phyloP scores from a whole-genome alignment of 37 sponge, comb jelly and placozoan genomes.

The Cliona cf. orientalis region DNA sequence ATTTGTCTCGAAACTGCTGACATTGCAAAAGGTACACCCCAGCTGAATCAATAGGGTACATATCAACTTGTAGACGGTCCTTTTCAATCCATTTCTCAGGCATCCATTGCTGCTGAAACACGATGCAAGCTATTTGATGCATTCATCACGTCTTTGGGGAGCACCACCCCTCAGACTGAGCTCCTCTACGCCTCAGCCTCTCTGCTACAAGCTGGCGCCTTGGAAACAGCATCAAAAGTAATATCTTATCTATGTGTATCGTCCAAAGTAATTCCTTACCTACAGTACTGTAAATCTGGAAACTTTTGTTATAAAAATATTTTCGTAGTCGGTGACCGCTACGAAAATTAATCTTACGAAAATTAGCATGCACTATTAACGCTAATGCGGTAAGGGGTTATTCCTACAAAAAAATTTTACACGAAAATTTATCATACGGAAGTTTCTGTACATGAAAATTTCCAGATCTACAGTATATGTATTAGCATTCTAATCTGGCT shows the following conservation, averaged over 20 bases:
- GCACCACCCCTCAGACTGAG: conserved; percentile 32
- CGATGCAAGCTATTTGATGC: conserved; percentile 3
- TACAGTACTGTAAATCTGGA: too few species aligned
- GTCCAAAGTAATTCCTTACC: too few species aligned
- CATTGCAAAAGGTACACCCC: conserved; percentile 13
- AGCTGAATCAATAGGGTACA: neutral
- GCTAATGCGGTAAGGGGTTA: too few species aligned
- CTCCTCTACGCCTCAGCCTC: conserved; percentile 41
- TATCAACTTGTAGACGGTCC: neutral
- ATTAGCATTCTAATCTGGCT: too few species aligned
- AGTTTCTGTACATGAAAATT: too few species aligned
- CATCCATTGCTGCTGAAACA: neutral
- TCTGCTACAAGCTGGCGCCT: conserved; percentile 17
- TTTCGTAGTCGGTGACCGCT: too few species aligned
- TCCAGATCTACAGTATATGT: too few species aligned
- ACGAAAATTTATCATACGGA: too few species aligned
- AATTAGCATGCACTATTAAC: too few species aligned
- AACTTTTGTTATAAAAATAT: too few species aligned
- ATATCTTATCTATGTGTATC: neutral
- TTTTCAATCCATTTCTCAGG: neutral
- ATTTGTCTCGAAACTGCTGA: conserved; percentile 13
- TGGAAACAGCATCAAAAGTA: neutral
- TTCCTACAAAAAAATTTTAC: too few species aligned
- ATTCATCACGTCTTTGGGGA: neutral
- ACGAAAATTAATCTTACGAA: too few species aligned